phyloP scores from a whole-genome alignment of 1,140 invertebrate species.

The Hestina assimilis region DNA sequence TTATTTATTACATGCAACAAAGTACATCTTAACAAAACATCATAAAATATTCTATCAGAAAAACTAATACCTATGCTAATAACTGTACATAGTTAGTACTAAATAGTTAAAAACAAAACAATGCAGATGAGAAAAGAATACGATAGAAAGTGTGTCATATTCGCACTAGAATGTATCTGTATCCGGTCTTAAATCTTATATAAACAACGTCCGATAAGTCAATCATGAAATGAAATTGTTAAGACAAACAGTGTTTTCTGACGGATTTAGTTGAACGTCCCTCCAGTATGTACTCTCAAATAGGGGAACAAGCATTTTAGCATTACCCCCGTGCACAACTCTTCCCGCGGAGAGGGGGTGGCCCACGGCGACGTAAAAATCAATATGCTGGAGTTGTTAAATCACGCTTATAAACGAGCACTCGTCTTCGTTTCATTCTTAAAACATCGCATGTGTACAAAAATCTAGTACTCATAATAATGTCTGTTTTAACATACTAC shows the following conservation, averaged over 20 bases:
- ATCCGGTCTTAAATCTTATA: constrained; percentile 67
- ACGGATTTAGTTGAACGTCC: constrained; percentile 55
- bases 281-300: constrained; percentile 77
- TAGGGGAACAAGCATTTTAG: constrained; percentile 79
- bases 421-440: constrained; percentile 80
- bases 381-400: constrained; percentile 86
- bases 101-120: constrained; percentile 28
- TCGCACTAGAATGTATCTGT: constrained; percentile 40
- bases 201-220: constrained; percentile 55
- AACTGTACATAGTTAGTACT: not conserved
- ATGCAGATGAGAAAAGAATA: constrained; percentile 55
- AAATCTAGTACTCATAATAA: constrained; percentile 31
- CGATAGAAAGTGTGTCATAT: constrained; percentile 65
- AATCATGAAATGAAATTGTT: constrained; percentile 48
- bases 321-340: constrained; percentile 78
- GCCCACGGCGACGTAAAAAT: constrained; percentile 82
- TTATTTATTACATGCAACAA: too few relatives aligned
- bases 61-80: not conserved
- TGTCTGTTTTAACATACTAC: not conserved
- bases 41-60: too few relatives aligned
- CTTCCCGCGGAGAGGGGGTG: constrained; percentile 75
- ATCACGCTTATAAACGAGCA: constrained; percentile 85
- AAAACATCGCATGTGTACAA: constrained; percentile 62
- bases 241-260: constrained; percentile 49
- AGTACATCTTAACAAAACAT: too few relatives aligned